phyloP scores from a whole-genome alignment of 2,888 invertebrate species.

The Drosophila neotestacea region DNA sequence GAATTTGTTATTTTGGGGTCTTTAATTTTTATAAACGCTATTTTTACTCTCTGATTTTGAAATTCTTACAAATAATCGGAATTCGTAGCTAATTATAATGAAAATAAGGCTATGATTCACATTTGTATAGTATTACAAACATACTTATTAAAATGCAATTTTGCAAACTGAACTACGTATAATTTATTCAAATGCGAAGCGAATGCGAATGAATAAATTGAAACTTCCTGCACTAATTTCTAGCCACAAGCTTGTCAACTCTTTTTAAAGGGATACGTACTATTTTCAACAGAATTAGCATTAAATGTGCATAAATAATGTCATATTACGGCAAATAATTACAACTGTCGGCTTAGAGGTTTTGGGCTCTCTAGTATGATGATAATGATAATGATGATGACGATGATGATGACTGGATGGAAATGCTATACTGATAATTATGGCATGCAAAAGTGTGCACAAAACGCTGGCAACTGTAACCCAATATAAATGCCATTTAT shows the following conservation, averaged over 20 bases:
- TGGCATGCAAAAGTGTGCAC: slow-evolving; percentile 60
- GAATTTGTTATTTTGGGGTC: no score
- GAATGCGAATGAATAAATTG: slow-evolving; percentile 43
- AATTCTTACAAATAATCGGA: no score
- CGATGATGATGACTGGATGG: slow-evolving; percentile 18
- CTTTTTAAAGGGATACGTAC: slow-evolving; percentile 26
- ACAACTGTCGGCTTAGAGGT: slow-evolving; percentile 68
- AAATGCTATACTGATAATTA: slow-evolving; percentile 56
- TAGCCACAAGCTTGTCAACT: slow-evolving; percentile 48
- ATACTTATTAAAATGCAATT: slow-evolving; percentile 21
- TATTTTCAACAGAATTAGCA: slow-evolving; percentile 55
- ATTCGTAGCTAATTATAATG: no score
- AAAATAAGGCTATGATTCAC: background rate
- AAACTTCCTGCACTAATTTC: slow-evolving; percentile 23
- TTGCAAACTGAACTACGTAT: slow-evolving; percentile 3
- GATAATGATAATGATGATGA: slow-evolving; percentile 5
- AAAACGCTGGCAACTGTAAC: slow-evolving; percentile 69
- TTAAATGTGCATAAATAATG: slow-evolving; percentile 75
- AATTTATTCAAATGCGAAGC: slow-evolving; percentile 45
- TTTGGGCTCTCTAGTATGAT: background rate
- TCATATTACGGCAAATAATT: slow-evolving; percentile 76
- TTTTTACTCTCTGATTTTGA: no score
- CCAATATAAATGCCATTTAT: slow-evolving; percentile 80
- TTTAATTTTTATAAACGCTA: no score
- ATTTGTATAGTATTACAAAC: slow-evolving; percentile 4